A percentile compares a stretch with the other conserved stretches of the same genome.
These are phyloP conservation scores for Notamacropus eugenii DNA, from an alignment of 2,797 vertebrate species.

Conservation along the genomic window DNA sequence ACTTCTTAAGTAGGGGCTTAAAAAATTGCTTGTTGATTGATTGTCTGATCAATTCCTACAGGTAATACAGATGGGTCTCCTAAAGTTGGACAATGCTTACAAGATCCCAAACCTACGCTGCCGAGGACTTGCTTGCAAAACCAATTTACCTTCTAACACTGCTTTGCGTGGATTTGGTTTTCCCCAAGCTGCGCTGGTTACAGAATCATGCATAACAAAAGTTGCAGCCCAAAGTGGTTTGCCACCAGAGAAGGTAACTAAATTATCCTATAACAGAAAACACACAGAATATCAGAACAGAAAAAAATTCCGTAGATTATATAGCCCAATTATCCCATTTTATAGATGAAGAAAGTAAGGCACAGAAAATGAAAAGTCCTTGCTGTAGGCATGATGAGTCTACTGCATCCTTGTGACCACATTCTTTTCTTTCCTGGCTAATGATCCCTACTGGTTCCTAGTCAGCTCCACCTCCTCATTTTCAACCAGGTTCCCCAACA, in stretches of 20 bases:
- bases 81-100: slow-evolving; percentile 80
- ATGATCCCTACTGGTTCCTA: background rate
- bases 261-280: background rate
- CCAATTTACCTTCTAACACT: slow-evolving; percentile 83
- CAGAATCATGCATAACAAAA: slow-evolving; percentile 75
- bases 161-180: slow-evolving; percentile 81
- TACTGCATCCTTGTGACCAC: background rate
- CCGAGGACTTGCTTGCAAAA: slow-evolving; percentile 76
- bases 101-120: slow-evolving; percentile 80
- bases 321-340: background rate
- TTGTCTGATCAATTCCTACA: slow-evolving; percentile 54
- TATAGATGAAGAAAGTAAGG: background rate
- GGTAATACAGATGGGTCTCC: slow-evolving; percentile 75
- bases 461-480: background rate
- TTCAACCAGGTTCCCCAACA: background rate
- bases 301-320: background rate
- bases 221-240: slow-evolving; percentile 78
- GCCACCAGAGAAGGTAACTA: slow-evolving; percentile 79
- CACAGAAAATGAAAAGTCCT: background rate
- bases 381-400: background rate
- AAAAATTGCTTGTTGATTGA: background rate
- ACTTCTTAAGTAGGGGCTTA: background rate
- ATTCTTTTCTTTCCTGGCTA: background rate
- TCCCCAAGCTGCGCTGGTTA: slow-evolving; percentile 76
- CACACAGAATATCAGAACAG: background rate